Evolutionary conservation across 2,797 vertebrate species (phyloP).

Genomic region (Megaceryle alcyon): DNA sequence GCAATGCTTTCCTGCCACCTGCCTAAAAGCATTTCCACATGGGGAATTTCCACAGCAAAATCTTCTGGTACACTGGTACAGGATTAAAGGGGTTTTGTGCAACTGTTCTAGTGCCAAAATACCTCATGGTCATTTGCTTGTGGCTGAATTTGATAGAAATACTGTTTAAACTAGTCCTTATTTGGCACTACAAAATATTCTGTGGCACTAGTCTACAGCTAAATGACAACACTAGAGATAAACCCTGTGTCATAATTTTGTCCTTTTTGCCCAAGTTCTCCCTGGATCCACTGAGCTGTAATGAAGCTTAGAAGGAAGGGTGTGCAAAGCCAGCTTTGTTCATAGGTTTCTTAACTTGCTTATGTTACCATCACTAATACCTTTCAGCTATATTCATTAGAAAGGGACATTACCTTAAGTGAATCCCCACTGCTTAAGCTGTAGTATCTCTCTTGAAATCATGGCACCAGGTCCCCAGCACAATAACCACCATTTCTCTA

Average conservation of each 20-base stretch:
- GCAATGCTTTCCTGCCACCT: neutral
- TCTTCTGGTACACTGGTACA: neutral
- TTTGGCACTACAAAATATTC: neutral
- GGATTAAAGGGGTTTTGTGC: neutral
- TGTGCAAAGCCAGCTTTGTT: neutral
- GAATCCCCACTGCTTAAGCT: neutral
- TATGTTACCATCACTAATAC: neutral
- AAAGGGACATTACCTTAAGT: neutral
- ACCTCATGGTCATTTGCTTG: neutral
- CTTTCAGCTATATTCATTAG: neutral
- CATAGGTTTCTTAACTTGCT: neutral
- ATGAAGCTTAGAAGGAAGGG: neutral
- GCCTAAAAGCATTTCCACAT: neutral
- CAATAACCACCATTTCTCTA: neutral
- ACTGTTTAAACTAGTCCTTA: neutral
- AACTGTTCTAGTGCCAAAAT: neutral
- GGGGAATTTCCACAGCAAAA: neutral
- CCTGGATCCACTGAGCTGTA: neutral
- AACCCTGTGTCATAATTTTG: neutral
- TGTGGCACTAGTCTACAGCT: neutral
- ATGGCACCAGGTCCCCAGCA: neutral
- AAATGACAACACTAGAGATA: neutral
- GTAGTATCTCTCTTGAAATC: neutral
- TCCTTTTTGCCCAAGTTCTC: neutral
- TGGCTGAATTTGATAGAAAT: neutral